These are phyloP conservation scores for Trichopoda pennipes DNA, from an alignment of 2,888 invertebrate genomes.

Conservation along the genomic window DNA sequence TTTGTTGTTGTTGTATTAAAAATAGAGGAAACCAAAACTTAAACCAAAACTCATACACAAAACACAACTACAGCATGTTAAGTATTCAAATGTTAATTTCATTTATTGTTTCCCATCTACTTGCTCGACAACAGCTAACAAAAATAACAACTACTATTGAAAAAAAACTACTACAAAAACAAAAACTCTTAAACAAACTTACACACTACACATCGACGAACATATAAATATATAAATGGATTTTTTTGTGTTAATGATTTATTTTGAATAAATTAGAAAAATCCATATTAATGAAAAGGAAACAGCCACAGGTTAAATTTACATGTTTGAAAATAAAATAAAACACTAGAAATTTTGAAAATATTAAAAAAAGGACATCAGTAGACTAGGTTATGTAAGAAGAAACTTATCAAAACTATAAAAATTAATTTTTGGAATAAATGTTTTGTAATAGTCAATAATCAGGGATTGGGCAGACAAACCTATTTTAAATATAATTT, in stretches of 20 bases:
- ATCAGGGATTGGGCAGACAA: too few relatives aligned
- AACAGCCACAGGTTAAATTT: conserved; percentile 45
- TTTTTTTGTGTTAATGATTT: conserved; percentile 9
- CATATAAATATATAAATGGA: not conserved
- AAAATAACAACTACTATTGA: conserved; percentile 47
- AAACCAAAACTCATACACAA: conserved; percentile 6
- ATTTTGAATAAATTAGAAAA: conserved; percentile 9
- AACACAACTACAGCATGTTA: conserved; percentile 27
- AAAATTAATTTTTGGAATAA: too few relatives aligned
- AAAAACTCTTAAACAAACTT: conserved; percentile 29
- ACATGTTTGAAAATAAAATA: not conserved
- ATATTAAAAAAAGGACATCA: not conserved
- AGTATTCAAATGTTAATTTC: conserved; percentile 63
- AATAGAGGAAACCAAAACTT: not conserved
- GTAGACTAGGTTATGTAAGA: too few relatives aligned
- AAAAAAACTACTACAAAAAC: conserved; percentile 21
- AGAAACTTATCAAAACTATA: too few relatives aligned
- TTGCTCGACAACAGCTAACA: conserved; percentile 7
- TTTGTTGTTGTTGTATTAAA: not conserved
- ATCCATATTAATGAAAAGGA: conserved; percentile 22
- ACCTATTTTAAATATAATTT: too few relatives aligned
- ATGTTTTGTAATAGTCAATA: too few relatives aligned
- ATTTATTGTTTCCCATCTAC: conserved; percentile 63
- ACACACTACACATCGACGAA: not conserved
- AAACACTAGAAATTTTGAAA: not conserved